Conservation (phyloP, 1,140 invertebrate species). For the Phymorhynchus buccinoides region DNA sequence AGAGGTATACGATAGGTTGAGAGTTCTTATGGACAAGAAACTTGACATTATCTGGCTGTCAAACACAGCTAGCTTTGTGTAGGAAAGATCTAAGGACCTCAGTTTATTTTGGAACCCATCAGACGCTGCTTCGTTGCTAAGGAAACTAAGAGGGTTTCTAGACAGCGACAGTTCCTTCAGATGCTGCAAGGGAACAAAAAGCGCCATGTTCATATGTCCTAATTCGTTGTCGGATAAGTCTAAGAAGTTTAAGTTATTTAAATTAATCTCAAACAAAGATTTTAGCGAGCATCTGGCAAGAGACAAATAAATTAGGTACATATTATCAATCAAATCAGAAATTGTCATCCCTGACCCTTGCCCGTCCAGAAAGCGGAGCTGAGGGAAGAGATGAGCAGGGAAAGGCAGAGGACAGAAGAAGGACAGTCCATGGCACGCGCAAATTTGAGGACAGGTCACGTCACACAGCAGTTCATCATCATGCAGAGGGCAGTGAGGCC, state of each 20-base stretch:
- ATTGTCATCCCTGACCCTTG: neutral
- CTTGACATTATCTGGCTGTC: conserved; percentile 6
- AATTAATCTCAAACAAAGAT: neutral
- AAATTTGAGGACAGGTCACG: conserved; percentile 44
- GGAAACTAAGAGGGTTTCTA: neutral
- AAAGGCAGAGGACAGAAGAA: conserved; percentile 4
- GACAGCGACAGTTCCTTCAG: conserved; percentile 25
- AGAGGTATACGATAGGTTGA: neutral
- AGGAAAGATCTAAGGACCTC: neutral
- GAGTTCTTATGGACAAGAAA: neutral
- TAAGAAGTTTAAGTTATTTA: neutral
- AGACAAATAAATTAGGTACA: neutral
- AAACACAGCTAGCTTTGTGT: conserved; percentile 1
- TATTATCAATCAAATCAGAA: neutral
- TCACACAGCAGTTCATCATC: conserved; percentile 41
- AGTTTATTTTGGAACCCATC: neutral
- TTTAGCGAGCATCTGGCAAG: neutral
- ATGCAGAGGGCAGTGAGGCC: conserved; percentile 30
- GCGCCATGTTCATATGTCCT: neutral
- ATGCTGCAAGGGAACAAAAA: neutral
- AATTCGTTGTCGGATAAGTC: conserved; percentile 34
- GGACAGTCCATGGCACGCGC: conserved; percentile 14
- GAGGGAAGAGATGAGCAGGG: neutral
- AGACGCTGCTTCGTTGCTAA: conserved; percentile 12
- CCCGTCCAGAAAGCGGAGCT: neutral